Evolutionary conservation across 2,113 vertebrate species (phyloP), one percentile per base, ranked within the genome.

Genomic region (Syngnathus scovelli): DNA sequence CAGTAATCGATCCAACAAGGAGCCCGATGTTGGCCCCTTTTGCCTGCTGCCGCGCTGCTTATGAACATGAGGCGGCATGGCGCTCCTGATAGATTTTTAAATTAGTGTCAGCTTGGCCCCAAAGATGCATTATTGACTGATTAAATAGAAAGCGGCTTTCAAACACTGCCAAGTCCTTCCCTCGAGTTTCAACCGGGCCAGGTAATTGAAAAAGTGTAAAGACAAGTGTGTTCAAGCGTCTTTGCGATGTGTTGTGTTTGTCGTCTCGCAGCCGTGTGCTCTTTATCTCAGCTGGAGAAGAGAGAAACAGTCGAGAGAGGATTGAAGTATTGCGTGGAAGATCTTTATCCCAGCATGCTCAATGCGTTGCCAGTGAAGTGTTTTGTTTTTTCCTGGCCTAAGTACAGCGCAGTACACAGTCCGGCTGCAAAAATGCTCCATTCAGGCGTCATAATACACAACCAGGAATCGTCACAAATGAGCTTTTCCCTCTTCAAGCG

Each of bases 101-200:
- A 92, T 92, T 92, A 92, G 90, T 86, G 88, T 88, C 90, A 91
- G 86, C 90, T 91, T 91, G 90, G 86, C 88, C 88, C 87, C 88
- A 91, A 92, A 92, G 91, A 92, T 91, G 89, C 88, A 87, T 90
- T 92, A 92, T 92, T 90, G 91, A 92, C 90, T 91, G 88, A 84
- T 90, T 90, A 90, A 90, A 91, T 88, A 88, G 89, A 91, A 90
- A 89, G 89, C 78, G 83, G 87, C 88, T 88, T 86, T 81, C 85
- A 87, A 89, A 89, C 87, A 87, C 85, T 90, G 84, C 41, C 55
- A 37, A 77, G 76, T 85, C 84, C 85, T 83, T 89, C 91, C 90
- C 89, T 78, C 80, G 90, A 91, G 90, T 91, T 91, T 88, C 87
- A 82, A 33, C 77, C 75, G 80, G 83, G 88, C 77, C 82, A 84